Evolutionary conservation across 64 coral and sea anemone species (phyloP).

Genomic region (Stichodactyla mertensii): DNA sequence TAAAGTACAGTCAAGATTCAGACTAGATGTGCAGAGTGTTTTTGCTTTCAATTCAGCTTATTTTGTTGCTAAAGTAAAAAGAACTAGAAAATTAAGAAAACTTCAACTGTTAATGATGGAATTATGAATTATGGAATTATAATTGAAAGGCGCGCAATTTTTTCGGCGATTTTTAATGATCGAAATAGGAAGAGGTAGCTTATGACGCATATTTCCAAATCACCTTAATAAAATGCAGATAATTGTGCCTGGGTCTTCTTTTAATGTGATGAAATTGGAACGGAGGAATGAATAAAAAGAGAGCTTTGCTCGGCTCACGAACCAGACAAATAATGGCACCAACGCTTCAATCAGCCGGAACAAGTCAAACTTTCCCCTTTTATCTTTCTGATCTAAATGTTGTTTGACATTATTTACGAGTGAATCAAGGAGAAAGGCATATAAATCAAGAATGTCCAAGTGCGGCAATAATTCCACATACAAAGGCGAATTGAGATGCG

Average conservation of each 20-base stretch:
- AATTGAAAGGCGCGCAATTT: not conserved
- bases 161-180: not conserved
- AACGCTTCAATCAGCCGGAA: not conserved
- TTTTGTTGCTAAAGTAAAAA: too few species aligned
- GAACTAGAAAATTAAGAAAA: too few species aligned
- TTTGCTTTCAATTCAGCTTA: not conserved
- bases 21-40: too few species aligned
- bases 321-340: not conserved
- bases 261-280: not conserved
- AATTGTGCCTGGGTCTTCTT: not conserved
- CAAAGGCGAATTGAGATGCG: not conserved
- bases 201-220: not conserved
- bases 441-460: not conserved
- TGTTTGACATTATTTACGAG: not conserved
- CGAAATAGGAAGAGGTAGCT: not conserved
- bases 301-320: not conserved
- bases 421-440: conserved; percentile 6
- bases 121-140: conserved; percentile 8
- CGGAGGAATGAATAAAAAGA: not conserved
- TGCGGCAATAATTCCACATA: not conserved
- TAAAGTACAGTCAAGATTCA: not conserved
- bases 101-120: not conserved
- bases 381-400: not conserved
- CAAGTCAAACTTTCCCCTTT: not conserved
- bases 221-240: not conserved